Base-by-base conservation (phyloP, 2,797 vertebrate genomes). In the Sebastes vulpes region DNA sequence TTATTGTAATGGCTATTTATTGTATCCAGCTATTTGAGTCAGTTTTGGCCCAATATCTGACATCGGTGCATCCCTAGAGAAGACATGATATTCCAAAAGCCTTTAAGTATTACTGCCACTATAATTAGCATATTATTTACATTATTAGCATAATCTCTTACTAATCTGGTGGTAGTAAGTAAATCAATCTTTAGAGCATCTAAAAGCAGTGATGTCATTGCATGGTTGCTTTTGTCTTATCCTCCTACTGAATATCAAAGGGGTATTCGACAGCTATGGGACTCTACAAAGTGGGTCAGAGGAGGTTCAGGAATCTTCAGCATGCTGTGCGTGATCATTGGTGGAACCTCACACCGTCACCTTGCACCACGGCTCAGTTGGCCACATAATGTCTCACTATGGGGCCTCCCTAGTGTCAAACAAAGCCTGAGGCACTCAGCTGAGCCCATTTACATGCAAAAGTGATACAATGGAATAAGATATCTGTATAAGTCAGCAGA, bases 231-330 rank as follows among this genome's bases (percentile, higher is more conserved):
- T 75, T 75, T 78, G 42, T 75, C 81, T 71, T 68, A 56, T n/a
- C 32, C 50, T 52, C 10, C 72, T 58, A 53, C 20, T 48, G 42
- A 56, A 32, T 58, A 75, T 73, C 50, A 75, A 2, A 59, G 9
- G 35, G 35, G 4, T 21, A 57, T 70, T 9, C n/a, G 3, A 58
- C 65, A 74, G 68, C 38, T 28, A 63, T 46, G 79, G 65, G 58
- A 65, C 16, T 57, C 42, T 32, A 4, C 25, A 63, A 78, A 89
- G 71, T 83, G 57, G 75, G 81, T 89, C 81, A 89, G 61, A 32
- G 56, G 25, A 77, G 58, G 11, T 85, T 72, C n/a, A 81, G 79
- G 81, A 86, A 89, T 90, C 73, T 70, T 48, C 3, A 46, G 83
- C 79, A 87, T 75, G 87, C 75, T 42, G 20, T 65, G 80, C 12